Base-by-base conservation (phyloP, 2,888 invertebrate genomes). In the Didymodactylos carnosus region DNA sequence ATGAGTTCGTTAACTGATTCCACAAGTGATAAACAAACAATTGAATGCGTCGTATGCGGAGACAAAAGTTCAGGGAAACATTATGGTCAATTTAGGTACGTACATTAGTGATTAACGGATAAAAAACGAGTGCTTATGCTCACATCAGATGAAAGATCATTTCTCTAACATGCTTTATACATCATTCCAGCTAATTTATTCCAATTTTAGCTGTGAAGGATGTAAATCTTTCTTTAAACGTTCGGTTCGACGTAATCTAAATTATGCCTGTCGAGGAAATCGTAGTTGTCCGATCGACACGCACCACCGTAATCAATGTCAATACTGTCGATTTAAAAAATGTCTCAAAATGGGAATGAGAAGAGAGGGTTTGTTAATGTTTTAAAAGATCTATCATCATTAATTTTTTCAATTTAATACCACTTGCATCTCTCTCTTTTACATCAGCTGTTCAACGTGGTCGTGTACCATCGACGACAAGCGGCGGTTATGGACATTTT, bases 301-400 rank as follows among this genome's bases (percentile, higher is more conserved):
- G 84, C 95, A 97, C 85, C 95, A 97, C 86, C 88, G 97, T 80
- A 95, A 95, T 86, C 97, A 97, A 88, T 98, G 97, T 87, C 97
- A 98, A 87, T 94, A 91, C 87, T 98, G 97, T 87, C 88, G 97
- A 80, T 89, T 97, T 83, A 92, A 92, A 87, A 97, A 97, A 88
- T 98, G 97, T 87, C 90, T 97, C 87, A 94, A 94, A 87, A 94
- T 94, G 91, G 97, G 97, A 86, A 98, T 98, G 97, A 87, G 95
- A 85, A 89, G 94, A 88, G 97, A 97, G 93, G 97, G 97, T 97
- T n/a, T n/a, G n/a, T n/a, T n/a, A n/a, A n/a, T n/a, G n/a, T n/a
- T n/a, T n/a, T n/a, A n/a, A n/a, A n/a, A n/a, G n/a, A n/a, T n/a
- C n/a, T n/a, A 89, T 88, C n/a, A n/a, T n/a, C n/a, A 90, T 81